phyloP scores from a whole-genome alignment of 1,140 invertebrate genomes.

The Pseudobourletiella spinata region DNA sequence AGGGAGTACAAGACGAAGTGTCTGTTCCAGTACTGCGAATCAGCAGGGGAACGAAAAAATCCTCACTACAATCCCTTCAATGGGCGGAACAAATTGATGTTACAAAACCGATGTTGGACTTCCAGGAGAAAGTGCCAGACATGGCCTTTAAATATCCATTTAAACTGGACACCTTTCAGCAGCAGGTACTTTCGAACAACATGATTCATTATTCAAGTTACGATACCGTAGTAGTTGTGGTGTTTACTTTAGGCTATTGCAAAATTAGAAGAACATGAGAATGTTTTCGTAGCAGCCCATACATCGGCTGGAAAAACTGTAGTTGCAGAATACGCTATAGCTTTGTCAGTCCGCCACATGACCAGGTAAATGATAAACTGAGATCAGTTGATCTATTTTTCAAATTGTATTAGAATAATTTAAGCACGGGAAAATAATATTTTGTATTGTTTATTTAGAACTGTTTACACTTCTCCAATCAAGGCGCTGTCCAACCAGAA shows the following conservation, averaged over 20 bases:
- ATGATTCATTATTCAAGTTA: not conserved
- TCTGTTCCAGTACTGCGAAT: slow-evolving; percentile 49
- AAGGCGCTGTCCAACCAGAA: slow-evolving; percentile 99
- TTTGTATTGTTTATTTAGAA: slow-evolving; percentile 52
- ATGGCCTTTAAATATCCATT: slow-evolving; percentile 83
- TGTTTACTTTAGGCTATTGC: slow-evolving; percentile 63
- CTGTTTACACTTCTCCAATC: slow-evolving; percentile 98
- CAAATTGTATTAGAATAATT: too few species aligned
- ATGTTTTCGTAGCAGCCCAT: slow-evolving; percentile 97
- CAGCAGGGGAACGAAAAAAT: slow-evolving; percentile 35
- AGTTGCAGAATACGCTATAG: slow-evolving; percentile 97
- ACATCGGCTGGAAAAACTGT: slow-evolving; percentile 99
- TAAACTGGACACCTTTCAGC: slow-evolving; percentile 94
- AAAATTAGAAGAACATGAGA: slow-evolving; percentile 83
- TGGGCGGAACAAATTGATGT: slow-evolving; percentile 84
- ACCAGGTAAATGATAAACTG: slow-evolving; percentile 56
- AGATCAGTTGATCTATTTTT: too few species aligned
- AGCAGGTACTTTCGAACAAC: slow-evolving; percentile 49
- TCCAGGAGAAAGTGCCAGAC: slow-evolving; percentile 69
- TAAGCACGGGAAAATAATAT: too few species aligned
- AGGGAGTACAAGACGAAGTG: too few species aligned
- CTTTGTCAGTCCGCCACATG: slow-evolving; percentile 82
- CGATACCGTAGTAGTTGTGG: not conserved
- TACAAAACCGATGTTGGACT: slow-evolving; percentile 66
- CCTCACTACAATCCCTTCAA: slow-evolving; percentile 13